Base-by-base conservation (phyloP, 2,113 vertebrate species). In the Pardalotus punctatus region DNA sequence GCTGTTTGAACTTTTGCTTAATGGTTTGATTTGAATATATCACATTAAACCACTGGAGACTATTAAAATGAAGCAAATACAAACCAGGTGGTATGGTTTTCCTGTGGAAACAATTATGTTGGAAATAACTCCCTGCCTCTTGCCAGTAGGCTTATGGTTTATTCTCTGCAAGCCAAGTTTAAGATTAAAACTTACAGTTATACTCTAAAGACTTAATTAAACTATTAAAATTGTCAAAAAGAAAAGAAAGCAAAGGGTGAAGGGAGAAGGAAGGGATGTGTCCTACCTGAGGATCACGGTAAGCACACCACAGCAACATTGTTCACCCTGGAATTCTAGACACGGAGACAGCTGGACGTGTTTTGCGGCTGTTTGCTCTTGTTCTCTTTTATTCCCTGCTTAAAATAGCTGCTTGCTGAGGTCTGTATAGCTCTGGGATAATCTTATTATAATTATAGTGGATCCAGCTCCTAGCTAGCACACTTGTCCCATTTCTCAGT, bases 321-420 rank as follows among this genome's bases (percentile, higher is more conserved):
- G 56, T n/a, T 51, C 57, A 57, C 27, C n/a, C 47, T 42, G 60
- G 47, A 51, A 86, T 78, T 84, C 66, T 38, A 87, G 77, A 89
- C 86, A 91, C 31, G 35, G 29, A 84, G 86, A 84, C 78, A 94
- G 92, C 77, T 94, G 89, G 81, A 81, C 60, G 17, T 57, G 14
- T 53, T 91, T 84, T 76, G 29, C 0, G 0, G 42, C 33, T 25
- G 5, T 54, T 88, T 70, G 69, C 60, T 94, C 84, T 79, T 76
- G 57, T 48, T 95, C 64, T 66, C 66, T 76, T 29, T 27, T 81
- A 56, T 56, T 86, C 77, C 38, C 31, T 81, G 77, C 89, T 93
- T 91, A 93, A 95, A 96, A 96, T 73, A 93, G 86, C 72, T 61
- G 60, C 91, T 71, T 6, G 4, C 65, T 79, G 85, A 71, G 51